These are phyloP conservation scores for Eurystomus gularis DNA, from an alignment of 2,113 vertebrate genomes.

Conservation along the genomic window DNA sequence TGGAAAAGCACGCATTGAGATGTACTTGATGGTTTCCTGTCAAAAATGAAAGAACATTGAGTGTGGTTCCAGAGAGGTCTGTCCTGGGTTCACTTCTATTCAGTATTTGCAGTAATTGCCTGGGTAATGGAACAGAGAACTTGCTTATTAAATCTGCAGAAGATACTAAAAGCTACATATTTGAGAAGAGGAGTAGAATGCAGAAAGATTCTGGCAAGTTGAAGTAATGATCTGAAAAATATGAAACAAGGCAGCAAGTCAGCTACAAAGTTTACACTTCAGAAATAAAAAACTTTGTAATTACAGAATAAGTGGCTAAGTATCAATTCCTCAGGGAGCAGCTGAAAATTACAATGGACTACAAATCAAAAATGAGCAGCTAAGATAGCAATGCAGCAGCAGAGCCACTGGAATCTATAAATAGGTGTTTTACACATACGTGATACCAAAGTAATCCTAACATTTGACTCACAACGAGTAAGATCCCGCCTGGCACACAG, in stretches of 20 bases:
- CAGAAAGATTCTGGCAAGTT: neutral
- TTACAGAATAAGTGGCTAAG: neutral
- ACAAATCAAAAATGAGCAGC: neutral
- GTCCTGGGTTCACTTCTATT: conserved; percentile 36
- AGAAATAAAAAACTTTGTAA: neutral
- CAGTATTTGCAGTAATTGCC: conserved; percentile 50
- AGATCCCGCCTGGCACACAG: neutral
- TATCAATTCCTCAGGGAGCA: neutral
- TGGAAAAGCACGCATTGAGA: neutral
- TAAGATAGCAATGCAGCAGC: neutral
- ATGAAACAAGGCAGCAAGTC: neutral
- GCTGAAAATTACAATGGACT: neutral
- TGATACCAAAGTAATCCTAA: neutral
- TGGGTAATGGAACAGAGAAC: conserved; percentile 43
- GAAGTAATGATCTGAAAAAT: neutral
- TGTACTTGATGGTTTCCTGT: conserved; percentile 44
- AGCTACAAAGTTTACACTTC: neutral
- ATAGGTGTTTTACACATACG: neutral
- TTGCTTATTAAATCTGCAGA: conserved; percentile 56
- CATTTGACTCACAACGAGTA: neutral
- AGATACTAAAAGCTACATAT: neutral
- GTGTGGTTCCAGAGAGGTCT: conserved; percentile 26
- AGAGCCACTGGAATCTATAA: neutral
- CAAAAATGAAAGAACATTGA: conserved; percentile 19
- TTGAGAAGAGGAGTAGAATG: neutral